A percentile compares a stretch with the other conserved stretches of the same genome.
Conservation (phyloP, 2,888 invertebrate species). For the Apodemia hepburni region DNA sequence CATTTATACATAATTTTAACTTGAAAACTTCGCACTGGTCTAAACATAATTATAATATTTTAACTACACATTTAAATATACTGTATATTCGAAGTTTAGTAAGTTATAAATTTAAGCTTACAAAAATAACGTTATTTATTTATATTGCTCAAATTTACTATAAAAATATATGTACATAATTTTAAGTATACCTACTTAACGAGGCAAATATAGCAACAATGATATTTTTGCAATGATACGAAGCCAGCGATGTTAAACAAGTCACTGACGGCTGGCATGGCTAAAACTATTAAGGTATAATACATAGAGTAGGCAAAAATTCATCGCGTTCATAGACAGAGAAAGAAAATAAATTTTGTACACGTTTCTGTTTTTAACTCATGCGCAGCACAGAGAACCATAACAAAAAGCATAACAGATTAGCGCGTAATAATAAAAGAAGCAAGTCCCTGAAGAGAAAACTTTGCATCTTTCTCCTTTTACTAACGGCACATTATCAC, state of each 20-base stretch:
- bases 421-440: too few species aligned
- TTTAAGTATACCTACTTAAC: not conserved
- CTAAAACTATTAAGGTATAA: not conserved
- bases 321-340: too few species aligned
- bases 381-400: too few species aligned
- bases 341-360: too few species aligned
- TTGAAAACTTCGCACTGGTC: not conserved
- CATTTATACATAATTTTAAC: not conserved
- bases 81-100: not conserved
- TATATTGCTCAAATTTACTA: slow-evolving; percentile 8
- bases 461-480: too few species aligned
- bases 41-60: not conserved
- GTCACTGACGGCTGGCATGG: not conserved
- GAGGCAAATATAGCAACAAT: not conserved
- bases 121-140: slow-evolving; percentile 26
- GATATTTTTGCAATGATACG: not conserved
- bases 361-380: too few species aligned
- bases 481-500: too few species aligned
- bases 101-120: slow-evolving; percentile 19
- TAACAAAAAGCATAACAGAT: too few species aligned
- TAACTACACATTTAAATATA: not conserved
- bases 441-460: too few species aligned
- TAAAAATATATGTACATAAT: slow-evolving; percentile 14
- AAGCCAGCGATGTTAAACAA: not conserved
- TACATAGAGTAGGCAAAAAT: too few species aligned